A percentile compares a stretch with the other conserved stretches of the same genome.
These are phyloP conservation scores for Ashinkailepas kermadecensis DNA, from an alignment of 2,888 invertebrate genomes.

Conservation along the genomic window DNA sequence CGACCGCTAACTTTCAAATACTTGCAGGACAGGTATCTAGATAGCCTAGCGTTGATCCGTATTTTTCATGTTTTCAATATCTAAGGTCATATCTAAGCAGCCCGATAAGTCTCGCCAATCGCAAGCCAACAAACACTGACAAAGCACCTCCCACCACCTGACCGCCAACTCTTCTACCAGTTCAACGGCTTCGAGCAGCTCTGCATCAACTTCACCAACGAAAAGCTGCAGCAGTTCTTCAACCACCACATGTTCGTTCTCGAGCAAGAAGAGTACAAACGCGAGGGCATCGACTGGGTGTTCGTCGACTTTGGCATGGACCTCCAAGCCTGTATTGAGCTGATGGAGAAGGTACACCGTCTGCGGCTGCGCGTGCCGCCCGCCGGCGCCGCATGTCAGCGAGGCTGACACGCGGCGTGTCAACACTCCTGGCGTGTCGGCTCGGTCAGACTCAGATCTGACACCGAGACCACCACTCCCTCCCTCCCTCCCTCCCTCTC, in stretches of 20 bases:
- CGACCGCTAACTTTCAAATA: no score
- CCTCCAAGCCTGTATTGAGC: conserved; percentile 87
- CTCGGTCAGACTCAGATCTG: neutral
- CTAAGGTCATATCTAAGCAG: no score
- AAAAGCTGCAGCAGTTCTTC: conserved; percentile 96
- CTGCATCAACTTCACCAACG: conserved; percentile 97
- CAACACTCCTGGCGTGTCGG: neutral
- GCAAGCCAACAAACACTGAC: no score
- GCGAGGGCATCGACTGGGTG: conserved; percentile 87
- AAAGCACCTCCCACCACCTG: neutral
- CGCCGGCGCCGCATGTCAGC: no score
- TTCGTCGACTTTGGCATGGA: conserved; percentile 98
- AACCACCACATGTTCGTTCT: conserved; percentile 98
- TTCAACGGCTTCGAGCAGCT: conserved; percentile 95
- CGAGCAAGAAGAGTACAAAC: conserved; percentile 93
- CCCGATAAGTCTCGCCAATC: no score
- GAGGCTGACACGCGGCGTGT: neutral
- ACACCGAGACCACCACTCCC: no score
- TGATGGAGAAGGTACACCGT: conserved; percentile 71
- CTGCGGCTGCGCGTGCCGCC: no score
- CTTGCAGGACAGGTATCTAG: no score
- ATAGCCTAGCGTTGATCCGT: no score
- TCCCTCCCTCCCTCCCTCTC: no score
- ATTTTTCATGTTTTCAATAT: no score
- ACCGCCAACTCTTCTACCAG: conserved; percentile 44